These are phyloP conservation scores for Drosophila colorata DNA, from an alignment of 2,888 invertebrate species.

Conservation along the genomic window DNA sequence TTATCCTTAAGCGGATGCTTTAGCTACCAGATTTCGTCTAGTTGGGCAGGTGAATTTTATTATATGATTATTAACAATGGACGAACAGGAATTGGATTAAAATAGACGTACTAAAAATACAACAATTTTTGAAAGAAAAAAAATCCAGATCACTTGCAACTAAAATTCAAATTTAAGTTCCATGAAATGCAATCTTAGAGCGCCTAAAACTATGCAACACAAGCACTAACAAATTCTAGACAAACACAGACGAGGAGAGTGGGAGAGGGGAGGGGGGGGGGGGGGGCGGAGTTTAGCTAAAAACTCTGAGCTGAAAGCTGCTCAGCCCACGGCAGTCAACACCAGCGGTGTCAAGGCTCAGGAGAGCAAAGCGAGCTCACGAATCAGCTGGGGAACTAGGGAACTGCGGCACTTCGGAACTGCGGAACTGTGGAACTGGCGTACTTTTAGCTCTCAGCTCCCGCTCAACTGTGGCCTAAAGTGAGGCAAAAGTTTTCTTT, in stretches of 20 bases:
- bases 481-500: slow-evolving; percentile 56
- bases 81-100: no score
- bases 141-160: no score
- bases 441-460: neutral
- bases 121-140: no score
- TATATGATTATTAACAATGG: neutral
- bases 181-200: slow-evolving; percentile 32
- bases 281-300: neutral
- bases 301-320: slow-evolving; percentile 4
- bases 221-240: slow-evolving; percentile 22
- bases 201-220: slow-evolving; percentile 41
- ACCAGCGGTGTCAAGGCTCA: slow-evolving; percentile 56
- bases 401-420: slow-evolving; percentile 16
- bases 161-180: slow-evolving; percentile 1
- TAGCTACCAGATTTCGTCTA: neutral
- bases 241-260: neutral
- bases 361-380: slow-evolving; percentile 28
- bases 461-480: slow-evolving; percentile 8
- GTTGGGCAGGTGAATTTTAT: neutral
- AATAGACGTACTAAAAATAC: no score
- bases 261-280: no score
- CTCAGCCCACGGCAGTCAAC: slow-evolving; percentile 61
- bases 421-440: slow-evolving; percentile 11
- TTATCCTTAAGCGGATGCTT: slow-evolving; percentile 6
- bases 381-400: slow-evolving; percentile 33